Base-by-base conservation (phyloP, 2,797 vertebrate genomes). In the Dendrocincla fuliginosa region DNA sequence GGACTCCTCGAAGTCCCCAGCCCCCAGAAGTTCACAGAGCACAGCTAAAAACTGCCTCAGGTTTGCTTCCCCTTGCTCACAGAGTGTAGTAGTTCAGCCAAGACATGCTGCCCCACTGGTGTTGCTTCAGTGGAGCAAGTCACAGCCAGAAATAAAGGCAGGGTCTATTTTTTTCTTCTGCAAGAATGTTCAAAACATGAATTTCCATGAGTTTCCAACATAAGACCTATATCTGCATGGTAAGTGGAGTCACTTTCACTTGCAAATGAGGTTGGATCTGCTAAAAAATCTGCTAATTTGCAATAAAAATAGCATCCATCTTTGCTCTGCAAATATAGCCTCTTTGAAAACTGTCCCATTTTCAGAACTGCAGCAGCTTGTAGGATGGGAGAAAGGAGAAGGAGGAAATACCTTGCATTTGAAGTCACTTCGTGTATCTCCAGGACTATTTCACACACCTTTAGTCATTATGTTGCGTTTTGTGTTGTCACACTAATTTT, bases 231-330 rank as follows among this genome's bases (percentile, higher is more conserved):
- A 96, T 96, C 95, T 95, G 94, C 94, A 95, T 95, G 96, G 96
- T 94, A 96, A 97, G 93, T 95, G 91, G 94, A 96, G 95, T 95
- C 96, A 96, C 95, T 96, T 96, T 97, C 93, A 95, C 96, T 96
- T 96, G 96, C 95, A 96, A 96, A 96, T 96, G 89, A 96, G 93
- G 93, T 95, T 96, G 93, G 91, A 96, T 95, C 93, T 95, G 94
- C 87, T 95, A 93, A 96, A 95, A 96, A 96, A 96, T 94, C 93
- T 96, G 96, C 93, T 96, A 97, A 95, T 97, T 97, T 96, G 95
- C 95, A 95, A 95, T 94, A 96, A 96, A 96, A 96, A 96, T 95
- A 96, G 95, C 96, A 95, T 91, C 95, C 91, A 94, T 95, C 91
- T 96, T 96, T 96, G 89, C 94, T 95, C 87, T 91, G 94, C 96